These are phyloP conservation scores for Drosophila tanythrix DNA, from an alignment of 2,888 invertebrate species.

Conservation along the genomic window DNA sequence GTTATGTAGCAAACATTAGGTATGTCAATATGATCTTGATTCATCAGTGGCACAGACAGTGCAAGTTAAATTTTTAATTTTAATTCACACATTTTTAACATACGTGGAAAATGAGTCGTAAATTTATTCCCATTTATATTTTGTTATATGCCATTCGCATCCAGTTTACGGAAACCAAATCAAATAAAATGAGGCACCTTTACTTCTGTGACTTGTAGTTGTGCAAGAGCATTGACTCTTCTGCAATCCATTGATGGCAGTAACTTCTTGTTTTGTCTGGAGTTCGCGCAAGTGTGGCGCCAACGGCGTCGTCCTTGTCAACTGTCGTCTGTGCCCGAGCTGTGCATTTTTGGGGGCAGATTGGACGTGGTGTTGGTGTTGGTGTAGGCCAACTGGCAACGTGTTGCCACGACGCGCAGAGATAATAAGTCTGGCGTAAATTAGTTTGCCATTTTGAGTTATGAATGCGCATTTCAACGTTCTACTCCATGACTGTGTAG, in stretches of 20 bases:
- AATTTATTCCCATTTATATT: neutral
- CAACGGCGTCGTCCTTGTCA: constrained; percentile 44
- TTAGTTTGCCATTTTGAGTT: constrained; percentile 81
- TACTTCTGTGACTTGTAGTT: neutral
- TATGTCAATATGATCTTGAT: neutral
- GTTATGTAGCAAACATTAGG: neutral
- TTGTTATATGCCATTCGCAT: no score
- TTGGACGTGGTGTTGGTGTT: constrained; percentile 6
- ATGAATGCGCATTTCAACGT: constrained; percentile 78
- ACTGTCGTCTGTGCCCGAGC: constrained; percentile 31
- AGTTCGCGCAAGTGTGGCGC: constrained; percentile 35
- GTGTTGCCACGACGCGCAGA: constrained; percentile 66
- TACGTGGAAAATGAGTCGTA: neutral
- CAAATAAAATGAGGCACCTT: neutral
- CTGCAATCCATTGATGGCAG: neutral
- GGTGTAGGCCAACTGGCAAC: constrained; percentile 37
- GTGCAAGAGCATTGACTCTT: constrained; percentile 3
- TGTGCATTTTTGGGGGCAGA: constrained; percentile 17
- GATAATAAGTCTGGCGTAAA: constrained; percentile 80
- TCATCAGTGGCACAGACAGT: neutral
- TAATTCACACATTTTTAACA: no score
- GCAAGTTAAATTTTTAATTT: neutral
- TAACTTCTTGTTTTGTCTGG: constrained; percentile 56
- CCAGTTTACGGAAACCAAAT: neutral
- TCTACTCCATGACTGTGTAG: constrained; percentile 14